Conservation (phyloP, 2,888 invertebrate genomes). For the Erebia epiphron region DNA sequence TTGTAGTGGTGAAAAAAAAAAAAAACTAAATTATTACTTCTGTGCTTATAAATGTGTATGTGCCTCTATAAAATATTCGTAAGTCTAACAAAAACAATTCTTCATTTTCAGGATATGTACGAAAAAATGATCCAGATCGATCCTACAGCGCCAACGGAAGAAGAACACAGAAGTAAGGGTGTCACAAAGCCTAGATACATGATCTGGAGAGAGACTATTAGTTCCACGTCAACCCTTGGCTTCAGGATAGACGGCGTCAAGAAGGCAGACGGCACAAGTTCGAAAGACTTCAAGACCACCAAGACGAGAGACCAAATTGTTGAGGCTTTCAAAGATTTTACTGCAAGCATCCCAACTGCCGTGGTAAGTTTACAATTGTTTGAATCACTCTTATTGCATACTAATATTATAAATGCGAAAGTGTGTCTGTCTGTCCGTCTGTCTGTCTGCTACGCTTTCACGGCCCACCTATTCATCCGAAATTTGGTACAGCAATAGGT, state of each 20-base stretch:
- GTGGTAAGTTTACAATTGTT: constrained; percentile 83
- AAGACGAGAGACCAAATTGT: constrained; percentile 92
- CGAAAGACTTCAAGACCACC: constrained; percentile 97
- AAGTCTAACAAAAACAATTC: neutral
- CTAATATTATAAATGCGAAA: too few relatives aligned
- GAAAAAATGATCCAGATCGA: constrained; percentile 98
- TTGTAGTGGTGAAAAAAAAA: too few relatives aligned
- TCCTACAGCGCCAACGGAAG: constrained; percentile 92
- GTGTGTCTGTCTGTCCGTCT: too few relatives aligned
- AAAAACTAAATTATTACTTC: too few relatives aligned
- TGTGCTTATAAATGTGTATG: neutral
- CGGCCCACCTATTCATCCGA: too few relatives aligned
- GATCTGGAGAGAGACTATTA: constrained; percentile 98
- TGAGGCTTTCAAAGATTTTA: constrained; percentile 91
- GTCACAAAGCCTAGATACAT: constrained; percentile 97
- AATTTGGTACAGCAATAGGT: too few relatives aligned
- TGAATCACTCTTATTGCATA: too few relatives aligned
- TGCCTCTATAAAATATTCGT: neutral
- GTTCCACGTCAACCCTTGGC: constrained; percentile 97
- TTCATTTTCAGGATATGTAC: constrained; percentile 92
- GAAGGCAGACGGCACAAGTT: constrained; percentile 94
- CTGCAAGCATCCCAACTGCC: constrained; percentile 89
- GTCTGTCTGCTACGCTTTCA: too few relatives aligned
- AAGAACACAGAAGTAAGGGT: constrained; percentile 94
- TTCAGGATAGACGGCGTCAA: constrained; percentile 98